phyloP scores from a whole-genome alignment of 2,113 vertebrate genomes.

The Perca flavescens region DNA sequence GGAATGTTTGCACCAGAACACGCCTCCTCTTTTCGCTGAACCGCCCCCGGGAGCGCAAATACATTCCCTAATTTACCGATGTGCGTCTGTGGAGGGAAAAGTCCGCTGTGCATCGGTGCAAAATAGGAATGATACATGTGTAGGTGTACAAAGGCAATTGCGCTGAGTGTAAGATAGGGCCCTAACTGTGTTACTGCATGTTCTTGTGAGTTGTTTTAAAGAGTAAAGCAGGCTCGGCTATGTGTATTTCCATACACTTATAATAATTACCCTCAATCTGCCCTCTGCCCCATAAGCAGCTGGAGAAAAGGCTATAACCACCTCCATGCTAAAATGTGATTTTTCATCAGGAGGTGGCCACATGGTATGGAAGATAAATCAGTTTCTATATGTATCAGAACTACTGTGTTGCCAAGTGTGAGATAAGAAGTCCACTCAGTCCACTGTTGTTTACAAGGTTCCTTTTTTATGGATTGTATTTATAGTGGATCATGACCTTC shows the following conservation, averaged over 20 bases:
- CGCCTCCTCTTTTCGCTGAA: no score
- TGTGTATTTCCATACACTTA: constrained; percentile 69
- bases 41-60: no score
- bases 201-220: constrained; percentile 31
- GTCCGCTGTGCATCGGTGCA: no score
- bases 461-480: constrained; percentile 68
- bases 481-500: constrained; percentile 68
- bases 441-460: constrained; percentile 70
- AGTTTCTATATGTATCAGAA: constrained; percentile 69
- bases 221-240: constrained; percentile 36
- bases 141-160: no score
- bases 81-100: no score
- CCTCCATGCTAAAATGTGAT: constrained; percentile 61
- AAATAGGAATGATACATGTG: no score
- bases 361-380: constrained; percentile 75
- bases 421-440: constrained; percentile 65
- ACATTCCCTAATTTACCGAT: no score
- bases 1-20: no score
- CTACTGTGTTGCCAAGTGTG: constrained; percentile 29
- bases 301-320: constrained; percentile 66
- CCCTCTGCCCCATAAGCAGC: constrained; percentile 66
- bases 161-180: no score
- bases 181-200: constrained; percentile 23
- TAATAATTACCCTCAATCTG: constrained; percentile 77
- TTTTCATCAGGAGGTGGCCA: constrained; percentile 73